A percentile compares a stretch with the other conserved stretches of the same genome.
Evolutionary conservation across 2,113 vertebrate genomes (phyloP).

Genomic region (Silurus meridionalis): DNA sequence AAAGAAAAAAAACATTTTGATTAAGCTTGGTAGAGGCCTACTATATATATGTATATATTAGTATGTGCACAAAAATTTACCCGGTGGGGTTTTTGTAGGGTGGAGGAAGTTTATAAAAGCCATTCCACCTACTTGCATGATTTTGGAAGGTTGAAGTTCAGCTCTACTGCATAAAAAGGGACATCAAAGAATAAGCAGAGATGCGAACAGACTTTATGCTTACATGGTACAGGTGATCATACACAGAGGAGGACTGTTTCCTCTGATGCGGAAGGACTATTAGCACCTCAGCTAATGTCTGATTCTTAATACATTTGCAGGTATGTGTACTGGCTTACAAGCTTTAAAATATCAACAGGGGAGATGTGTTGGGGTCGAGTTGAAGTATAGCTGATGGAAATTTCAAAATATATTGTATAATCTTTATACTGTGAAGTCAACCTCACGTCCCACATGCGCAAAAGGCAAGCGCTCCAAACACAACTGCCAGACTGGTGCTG

Average conservation of each 20-base stretch:
- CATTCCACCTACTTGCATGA: background rate
- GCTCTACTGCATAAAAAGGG: background rate
- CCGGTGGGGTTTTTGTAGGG: background rate
- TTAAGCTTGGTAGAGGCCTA: background rate
- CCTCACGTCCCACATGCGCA: too few relatives aligned
- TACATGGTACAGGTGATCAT: constrained; percentile 1
- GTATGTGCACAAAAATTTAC: background rate
- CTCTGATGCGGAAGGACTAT: background rate
- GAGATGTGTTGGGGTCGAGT: background rate
- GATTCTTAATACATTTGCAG: background rate
- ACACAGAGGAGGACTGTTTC: background rate
- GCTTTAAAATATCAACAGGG: constrained; percentile 10
- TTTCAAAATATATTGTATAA: too few relatives aligned
- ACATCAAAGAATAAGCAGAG: background rate
- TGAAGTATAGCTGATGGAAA: background rate
- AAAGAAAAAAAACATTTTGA: background rate
- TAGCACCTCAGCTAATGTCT: background rate
- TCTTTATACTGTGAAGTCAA: too few relatives aligned
- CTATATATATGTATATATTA: background rate
- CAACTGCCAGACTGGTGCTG: too few relatives aligned
- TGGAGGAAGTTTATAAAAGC: background rate
- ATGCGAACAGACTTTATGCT: background rate
- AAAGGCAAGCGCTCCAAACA: too few relatives aligned
- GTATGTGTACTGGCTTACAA: constrained; percentile 3
- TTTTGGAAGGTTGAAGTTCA: background rate